These are phyloP conservation scores for Ferrisia virgata DNA, from an alignment of 2,888 invertebrate species.

Conservation along the genomic window DNA sequence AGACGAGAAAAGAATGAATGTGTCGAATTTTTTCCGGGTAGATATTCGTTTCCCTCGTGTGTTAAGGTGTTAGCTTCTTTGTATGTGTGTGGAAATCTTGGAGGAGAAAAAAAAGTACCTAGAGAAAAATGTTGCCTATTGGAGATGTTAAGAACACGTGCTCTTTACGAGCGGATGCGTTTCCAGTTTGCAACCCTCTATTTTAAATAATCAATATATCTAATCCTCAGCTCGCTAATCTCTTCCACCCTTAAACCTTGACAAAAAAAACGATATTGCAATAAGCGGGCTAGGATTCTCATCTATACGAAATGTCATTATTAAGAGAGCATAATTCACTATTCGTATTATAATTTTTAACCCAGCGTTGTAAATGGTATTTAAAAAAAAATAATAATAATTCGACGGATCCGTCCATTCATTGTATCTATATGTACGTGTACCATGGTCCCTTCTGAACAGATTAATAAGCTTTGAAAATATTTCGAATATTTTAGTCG, in stretches of 20 bases:
- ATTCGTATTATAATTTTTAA: constrained; percentile 29
- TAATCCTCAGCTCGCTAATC: constrained; percentile 44
- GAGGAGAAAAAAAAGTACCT: not conserved
- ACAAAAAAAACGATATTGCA: constrained; percentile 35
- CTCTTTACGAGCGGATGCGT: constrained; percentile 33
- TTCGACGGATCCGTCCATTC: not conserved
- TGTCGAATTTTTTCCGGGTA: constrained; percentile 23
- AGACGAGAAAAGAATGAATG: not conserved
- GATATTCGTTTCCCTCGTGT: constrained; percentile 21
- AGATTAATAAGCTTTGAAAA: constrained; percentile 27
- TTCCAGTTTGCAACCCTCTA: constrained; percentile 24
- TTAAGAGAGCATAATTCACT: constrained; percentile 32
- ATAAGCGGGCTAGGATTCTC: constrained; percentile 1
- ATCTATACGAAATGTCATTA: constrained; percentile 5
- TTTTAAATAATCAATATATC: constrained; percentile 45
- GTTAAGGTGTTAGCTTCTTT: constrained; percentile 30
- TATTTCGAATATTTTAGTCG: constrained; percentile 24
- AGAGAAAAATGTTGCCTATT: constrained; percentile 27
- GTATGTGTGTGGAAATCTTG: not conserved
- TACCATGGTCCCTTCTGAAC: not conserved
- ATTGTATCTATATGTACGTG: not conserved
- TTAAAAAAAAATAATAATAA: not conserved
- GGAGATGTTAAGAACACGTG: constrained; percentile 33
- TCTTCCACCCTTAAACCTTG: constrained; percentile 36
- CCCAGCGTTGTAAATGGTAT: not conserved